Evolutionary conservation across 2,113 vertebrate genomes (phyloP).

Genomic region (Sinocyclocheilus anophthalmus): DNA sequence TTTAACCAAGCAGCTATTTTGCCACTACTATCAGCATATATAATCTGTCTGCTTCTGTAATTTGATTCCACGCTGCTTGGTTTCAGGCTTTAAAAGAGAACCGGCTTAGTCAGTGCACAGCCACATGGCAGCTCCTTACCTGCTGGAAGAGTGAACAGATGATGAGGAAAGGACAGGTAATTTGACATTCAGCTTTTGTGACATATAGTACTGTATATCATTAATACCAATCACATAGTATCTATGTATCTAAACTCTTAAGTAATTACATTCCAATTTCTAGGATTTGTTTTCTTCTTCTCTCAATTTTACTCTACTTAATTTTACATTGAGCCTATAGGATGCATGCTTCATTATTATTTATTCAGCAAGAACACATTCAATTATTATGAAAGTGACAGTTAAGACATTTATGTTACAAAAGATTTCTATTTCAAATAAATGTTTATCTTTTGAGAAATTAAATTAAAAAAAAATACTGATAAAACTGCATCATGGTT

Average conservation of each 20-base stretch:
- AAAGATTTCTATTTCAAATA: no score
- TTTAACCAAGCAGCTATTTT: background rate
- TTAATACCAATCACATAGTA: background rate
- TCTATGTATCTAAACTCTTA: background rate
- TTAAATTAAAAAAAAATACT: no score
- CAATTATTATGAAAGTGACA: background rate
- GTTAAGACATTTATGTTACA: background rate
- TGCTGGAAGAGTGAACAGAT: conserved; percentile 77
- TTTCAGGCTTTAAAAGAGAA: conserved; percentile 67
- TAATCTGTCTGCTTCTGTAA: background rate
- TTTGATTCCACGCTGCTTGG: background rate
- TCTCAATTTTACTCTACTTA: background rate
- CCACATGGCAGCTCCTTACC: conserved; percentile 76
- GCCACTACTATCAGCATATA: background rate
- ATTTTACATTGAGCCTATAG: background rate
- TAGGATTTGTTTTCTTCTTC: background rate
- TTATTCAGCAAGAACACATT: background rate
- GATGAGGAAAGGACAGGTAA: conserved; percentile 69
- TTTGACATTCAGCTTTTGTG: background rate
- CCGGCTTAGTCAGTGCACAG: conserved; percentile 67
- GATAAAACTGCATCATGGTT: no score
- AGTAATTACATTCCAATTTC: background rate
- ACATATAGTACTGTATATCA: background rate
- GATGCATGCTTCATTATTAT: background rate
- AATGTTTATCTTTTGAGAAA: no score